Evolutionary conservation across 2,888 invertebrate genomes (phyloP).

Genomic region (Leptinotarsa tumamoca): DNA sequence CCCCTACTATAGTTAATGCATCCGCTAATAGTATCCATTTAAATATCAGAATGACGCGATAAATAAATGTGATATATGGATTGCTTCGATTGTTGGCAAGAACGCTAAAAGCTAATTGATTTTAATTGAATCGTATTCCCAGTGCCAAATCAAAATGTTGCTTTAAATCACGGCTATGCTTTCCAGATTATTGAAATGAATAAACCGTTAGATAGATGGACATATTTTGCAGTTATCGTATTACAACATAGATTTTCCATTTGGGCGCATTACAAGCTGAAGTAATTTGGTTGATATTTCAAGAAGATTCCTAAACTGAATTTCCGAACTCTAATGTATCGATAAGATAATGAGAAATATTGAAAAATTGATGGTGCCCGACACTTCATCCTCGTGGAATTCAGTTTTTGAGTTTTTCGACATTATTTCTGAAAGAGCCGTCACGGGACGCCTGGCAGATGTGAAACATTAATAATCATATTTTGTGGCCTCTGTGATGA

Average conservation of each 20-base stretch:
- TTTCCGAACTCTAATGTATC: not conserved
- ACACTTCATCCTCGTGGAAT: no score
- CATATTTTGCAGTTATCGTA: not conserved
- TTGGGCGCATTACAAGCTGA: constrained; percentile 7
- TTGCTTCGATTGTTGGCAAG: constrained; percentile 48
- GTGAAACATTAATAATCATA: no score
- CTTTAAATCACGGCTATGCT: constrained; percentile 44
- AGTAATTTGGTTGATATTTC: not conserved
- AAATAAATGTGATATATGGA: constrained; percentile 38
- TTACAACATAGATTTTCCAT: constrained; percentile 36
- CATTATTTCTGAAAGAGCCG: no score
- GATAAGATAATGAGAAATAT: no score
- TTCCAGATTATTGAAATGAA: constrained; percentile 36
- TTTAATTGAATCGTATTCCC: constrained; percentile 52
- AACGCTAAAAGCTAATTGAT: constrained; percentile 52
- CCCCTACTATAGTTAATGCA: not conserved
- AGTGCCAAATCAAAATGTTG: constrained; percentile 51
- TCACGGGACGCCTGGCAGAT: no score
- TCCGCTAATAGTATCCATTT: constrained; percentile 21
- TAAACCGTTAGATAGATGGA: constrained; percentile 26
- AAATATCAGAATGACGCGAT: constrained; percentile 7
- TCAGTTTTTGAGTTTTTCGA: no score
- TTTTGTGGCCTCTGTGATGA: no score
- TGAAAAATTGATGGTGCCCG: no score
- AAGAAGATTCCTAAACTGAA: not conserved